Evolutionary conservation across 2,113 vertebrate genomes (phyloP).

Genomic region (Gracilinanus agilis): DNA sequence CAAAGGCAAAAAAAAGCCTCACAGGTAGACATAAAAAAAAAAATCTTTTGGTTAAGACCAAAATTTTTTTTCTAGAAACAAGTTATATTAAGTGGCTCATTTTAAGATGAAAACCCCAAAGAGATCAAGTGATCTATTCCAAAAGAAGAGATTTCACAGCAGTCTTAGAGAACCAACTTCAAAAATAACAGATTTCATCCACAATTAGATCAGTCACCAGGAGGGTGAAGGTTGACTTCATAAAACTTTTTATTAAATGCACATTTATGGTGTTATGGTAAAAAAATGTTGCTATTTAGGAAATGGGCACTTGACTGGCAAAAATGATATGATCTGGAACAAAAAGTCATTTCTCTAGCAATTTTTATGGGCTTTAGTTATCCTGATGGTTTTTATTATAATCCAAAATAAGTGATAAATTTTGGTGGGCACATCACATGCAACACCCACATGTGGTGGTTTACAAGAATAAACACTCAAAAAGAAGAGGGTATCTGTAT

Average conservation of each 20-base stretch:
- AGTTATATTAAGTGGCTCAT: background rate
- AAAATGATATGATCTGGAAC: background rate
- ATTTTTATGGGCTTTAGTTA: background rate
- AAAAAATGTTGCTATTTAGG: background rate
- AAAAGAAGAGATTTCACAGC: background rate
- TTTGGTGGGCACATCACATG: background rate
- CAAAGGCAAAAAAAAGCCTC: background rate
- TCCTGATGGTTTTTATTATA: background rate
- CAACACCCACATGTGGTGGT: background rate
- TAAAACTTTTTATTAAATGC: background rate
- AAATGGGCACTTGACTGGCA: background rate
- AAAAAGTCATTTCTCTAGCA: slow-evolving; percentile 9
- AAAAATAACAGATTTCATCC: background rate
- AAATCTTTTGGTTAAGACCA: too few relatives aligned
- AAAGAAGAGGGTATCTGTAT: background rate
- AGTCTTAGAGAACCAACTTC: background rate
- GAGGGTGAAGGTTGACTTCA: background rate
- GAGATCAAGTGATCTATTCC: background rate
- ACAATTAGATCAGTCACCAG: background rate
- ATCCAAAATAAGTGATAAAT: background rate
- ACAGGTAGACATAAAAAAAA: background rate
- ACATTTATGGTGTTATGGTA: background rate
- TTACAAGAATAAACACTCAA: background rate
- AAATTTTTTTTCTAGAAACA: background rate
- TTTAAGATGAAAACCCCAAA: background rate